Evolutionary conservation across 2,888 invertebrate species (phyloP), one percentile per base, ranked within the genome.

Genomic region (Caenorhabditis zanzibari): DNA sequence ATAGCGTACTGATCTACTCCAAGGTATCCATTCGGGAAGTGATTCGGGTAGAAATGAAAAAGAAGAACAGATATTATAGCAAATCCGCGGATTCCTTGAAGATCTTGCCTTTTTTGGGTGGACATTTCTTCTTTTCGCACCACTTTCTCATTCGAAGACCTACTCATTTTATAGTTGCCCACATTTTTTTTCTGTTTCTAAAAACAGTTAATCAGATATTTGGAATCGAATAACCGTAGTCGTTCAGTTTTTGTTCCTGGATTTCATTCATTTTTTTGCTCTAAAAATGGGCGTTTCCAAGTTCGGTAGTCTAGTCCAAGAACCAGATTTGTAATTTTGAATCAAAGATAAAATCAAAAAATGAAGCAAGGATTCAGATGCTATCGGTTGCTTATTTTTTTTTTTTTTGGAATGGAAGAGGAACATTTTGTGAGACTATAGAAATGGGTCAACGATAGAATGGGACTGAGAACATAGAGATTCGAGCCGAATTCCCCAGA

Each of bases 1-100:
- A 38, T 2, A 38, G 49, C 74, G 75, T 12, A 85, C 85, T 76
- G 73, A 68, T 85, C 85, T 14, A 85, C 85, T 76, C 85, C 85
- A 16, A 82, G 56, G 56, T 81, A 85, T 63, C 85, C 85, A 81
- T 85, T 85, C 2, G 76, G 81, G 24, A 81, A 84, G 12, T 44
- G 32, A 2, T 35, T 16, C 2, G 54, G 54, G 26, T 68, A 86
- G 47, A 86, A 84, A 58, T 84, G 86, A 61, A 84, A 86, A 2
- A 75, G 68, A 16, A 86, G 64, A 7, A 86, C 84, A 9, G 71
- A 35, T 9, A 71, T 12, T n/a, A 86, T 86, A 6, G 86, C 81
- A 7, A 86, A n/a, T 1, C 82, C 86, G 2, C 86, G 79, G 44
- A 86, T 75, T 14, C 84, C 82, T 63, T 86, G 86, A 2, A 75